These are phyloP conservation scores for Oconnorella tubifera DNA, from an alignment of 2,888 invertebrate genomes.

Conservation along the genomic window DNA sequence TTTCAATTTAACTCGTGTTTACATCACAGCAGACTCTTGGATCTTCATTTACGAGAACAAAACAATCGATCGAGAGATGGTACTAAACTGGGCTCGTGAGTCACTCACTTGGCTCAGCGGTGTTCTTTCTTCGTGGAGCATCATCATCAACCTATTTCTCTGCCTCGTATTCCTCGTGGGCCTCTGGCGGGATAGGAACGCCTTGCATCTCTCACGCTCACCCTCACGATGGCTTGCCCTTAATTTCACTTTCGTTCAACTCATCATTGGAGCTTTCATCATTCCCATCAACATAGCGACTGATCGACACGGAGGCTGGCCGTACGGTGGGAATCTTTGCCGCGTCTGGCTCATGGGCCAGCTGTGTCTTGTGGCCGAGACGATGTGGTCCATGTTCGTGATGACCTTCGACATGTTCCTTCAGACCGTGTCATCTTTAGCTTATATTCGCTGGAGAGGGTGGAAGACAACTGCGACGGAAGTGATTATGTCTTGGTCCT, in stretches of 20 bases:
- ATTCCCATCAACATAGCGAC: slow-evolving; percentile 25
- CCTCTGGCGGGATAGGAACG: background rate
- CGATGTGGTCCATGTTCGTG: slow-evolving; percentile 22
- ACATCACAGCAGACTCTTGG: background rate
- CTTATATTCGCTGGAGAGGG: slow-evolving; percentile 1
- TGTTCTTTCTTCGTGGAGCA: slow-evolving; percentile 23
- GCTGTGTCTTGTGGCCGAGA: slow-evolving; percentile 20
- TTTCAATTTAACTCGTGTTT: background rate
- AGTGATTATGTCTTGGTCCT: slow-evolving; percentile 8
- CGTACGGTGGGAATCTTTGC: slow-evolving; percentile 20
- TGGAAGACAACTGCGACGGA: background rate
- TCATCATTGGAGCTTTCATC: slow-evolving; percentile 22
- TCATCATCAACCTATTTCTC: slow-evolving; percentile 22
- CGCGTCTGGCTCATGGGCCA: slow-evolving; percentile 24
- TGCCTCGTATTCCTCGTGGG: slow-evolving; percentile 1
- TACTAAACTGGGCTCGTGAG: slow-evolving; percentile 15
- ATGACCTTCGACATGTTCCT: slow-evolving; percentile 26
- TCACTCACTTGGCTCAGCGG: slow-evolving; percentile 20
- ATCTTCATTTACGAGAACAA: slow-evolving; percentile 9
- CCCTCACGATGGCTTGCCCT: slow-evolving; percentile 16
- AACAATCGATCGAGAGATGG: slow-evolving; percentile 9
- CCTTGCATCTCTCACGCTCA: background rate
- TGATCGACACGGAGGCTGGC: slow-evolving; percentile 23
- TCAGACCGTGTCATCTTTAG: slow-evolving; percentile 16
- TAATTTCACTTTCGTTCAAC: slow-evolving; percentile 21